These are phyloP conservation scores for Capitella teleta DNA, from an alignment of 1,140 invertebrate genomes.

Conservation along the genomic window DNA sequence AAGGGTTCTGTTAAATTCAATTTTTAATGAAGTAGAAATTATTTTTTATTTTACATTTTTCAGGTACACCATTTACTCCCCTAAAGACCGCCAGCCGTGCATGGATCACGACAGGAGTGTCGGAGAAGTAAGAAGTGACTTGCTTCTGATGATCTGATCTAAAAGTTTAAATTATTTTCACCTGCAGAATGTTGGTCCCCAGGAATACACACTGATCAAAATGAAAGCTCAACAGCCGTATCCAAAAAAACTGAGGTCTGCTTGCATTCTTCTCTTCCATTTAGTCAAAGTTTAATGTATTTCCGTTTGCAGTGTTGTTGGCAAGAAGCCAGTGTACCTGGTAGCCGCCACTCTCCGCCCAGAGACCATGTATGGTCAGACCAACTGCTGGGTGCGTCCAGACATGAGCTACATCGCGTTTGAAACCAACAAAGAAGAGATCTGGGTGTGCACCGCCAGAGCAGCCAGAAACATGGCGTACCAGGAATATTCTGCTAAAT, in stretches of 20 bases:
- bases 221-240: conserved; percentile 69
- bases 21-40: too few species aligned
- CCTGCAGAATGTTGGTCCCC: conserved; percentile 74
- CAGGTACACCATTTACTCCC: conserved; percentile 88
- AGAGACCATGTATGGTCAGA: conserved; percentile 99
- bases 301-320: neutral
- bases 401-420: conserved; percentile 88
- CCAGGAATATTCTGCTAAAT: conserved; percentile 71
- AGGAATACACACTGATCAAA: conserved; percentile 97
- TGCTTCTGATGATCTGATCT: conserved; percentile 4
- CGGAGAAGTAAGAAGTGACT: conserved; percentile 57
- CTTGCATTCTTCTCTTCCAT: neutral
- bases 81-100: conserved; percentile 92
- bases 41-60: too few species aligned
- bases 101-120: conserved; percentile 97
- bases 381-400: conserved; percentile 95
- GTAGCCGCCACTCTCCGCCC: conserved; percentile 95
- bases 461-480: conserved; percentile 91
- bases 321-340: conserved; percentile 54
- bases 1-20: too few species aligned
- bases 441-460: conserved; percentile 77
- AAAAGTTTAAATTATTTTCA: conserved; percentile 6
- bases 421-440: conserved; percentile 51
- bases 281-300: neutral
- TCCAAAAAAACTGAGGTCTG: conserved; percentile 40